phyloP scores from a whole-genome alignment of 2,797 vertebrate genomes.

The Rhyacichthys aspro region DNA sequence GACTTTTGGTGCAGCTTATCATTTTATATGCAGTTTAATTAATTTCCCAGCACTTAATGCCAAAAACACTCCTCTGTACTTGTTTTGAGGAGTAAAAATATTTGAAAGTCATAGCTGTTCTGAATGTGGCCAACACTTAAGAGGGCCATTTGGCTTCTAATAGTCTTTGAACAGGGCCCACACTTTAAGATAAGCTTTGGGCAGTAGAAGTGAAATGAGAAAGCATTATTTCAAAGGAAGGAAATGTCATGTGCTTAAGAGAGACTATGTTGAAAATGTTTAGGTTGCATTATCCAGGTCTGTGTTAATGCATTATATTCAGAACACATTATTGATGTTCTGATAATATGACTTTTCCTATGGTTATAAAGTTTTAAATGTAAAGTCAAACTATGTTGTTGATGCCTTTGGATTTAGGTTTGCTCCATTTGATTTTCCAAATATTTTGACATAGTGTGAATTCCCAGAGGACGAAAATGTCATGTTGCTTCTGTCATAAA shows the following conservation, averaged over 20 bases:
- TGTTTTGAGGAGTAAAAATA: constrained; percentile 11
- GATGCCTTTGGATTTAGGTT: too few relatives aligned
- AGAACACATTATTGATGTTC: too few relatives aligned
- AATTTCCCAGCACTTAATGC: too few relatives aligned
- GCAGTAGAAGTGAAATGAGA: constrained; percentile 78
- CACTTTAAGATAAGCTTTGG: constrained; percentile 24
- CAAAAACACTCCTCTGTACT: constrained; percentile 3
- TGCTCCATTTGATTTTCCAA: too few relatives aligned
- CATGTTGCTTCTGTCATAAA: too few relatives aligned
- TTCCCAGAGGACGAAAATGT: too few relatives aligned
- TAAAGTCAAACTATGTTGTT: too few relatives aligned
- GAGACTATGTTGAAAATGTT: constrained; percentile 20
- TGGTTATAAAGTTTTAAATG: too few relatives aligned
- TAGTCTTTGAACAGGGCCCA: constrained; percentile 20
- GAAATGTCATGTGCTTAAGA: constrained; percentile 32
- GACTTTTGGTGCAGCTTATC: not conserved
- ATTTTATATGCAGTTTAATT: not conserved
- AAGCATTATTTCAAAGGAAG: constrained; percentile 29
- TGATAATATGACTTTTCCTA: too few relatives aligned
- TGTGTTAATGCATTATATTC: constrained; percentile 14
- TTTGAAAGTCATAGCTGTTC: constrained; percentile 32
- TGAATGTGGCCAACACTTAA: constrained; percentile 19
- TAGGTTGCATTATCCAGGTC: constrained; percentile 3
- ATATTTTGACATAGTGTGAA: too few relatives aligned
- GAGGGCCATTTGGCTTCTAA: constrained; percentile 34